Evolutionary conservation across 92 coral and sea anemone genomes (phyloP), one percentile per base, ranked within the genome.

Genomic region (Phenganax subtilis): DNA sequence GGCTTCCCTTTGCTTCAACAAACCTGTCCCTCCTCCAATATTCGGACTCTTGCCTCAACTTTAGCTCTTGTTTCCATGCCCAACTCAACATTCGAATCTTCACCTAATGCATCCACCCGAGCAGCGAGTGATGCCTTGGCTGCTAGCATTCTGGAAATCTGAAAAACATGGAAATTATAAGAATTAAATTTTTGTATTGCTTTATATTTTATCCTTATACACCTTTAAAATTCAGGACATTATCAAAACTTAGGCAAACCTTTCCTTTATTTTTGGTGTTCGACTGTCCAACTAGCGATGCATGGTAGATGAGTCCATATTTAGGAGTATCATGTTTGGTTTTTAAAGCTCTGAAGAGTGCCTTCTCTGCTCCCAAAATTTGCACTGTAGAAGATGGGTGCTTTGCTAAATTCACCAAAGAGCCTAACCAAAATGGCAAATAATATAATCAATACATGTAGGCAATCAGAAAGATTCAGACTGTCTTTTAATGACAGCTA

Each of bases 371-470:
- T 53, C 99, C 99, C 20, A 96, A 79, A 44, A 96, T 96, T 82
- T 96, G 99, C 31, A 96, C 99, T 16, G 99, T 96, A 11, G 99
- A 96, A 28, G 99, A 90, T 0, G 99, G 99, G 74, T 96, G 99
- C 82, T 96, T 96, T 25, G 99, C 99, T 57, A 96, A 91, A 77
- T 96, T 96, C n/a, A 96, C 89, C 7, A 96, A 89, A 6, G 99
- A 96, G 55, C 99, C 99, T 93, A 79, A 54, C 54, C 54, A 2
- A 37, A 37, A 37, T 37, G 47, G 5, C 47, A 37, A 37, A 37
- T 37, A 37, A 37, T 37, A 37, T 37, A 37, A 37, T 37, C 47
- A 37, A 37, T 37, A 37, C 47, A 37, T 1, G 47, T 2, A 1
- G 47, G 47, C 5, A 37, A 37, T 37, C 3, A 5, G 47, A 37